A percentile compares a stretch with the other conserved stretches of the same genome.
Evolutionary conservation across 2,888 invertebrate genomes (phyloP).

Genomic region (Limulus polyphemus): DNA sequence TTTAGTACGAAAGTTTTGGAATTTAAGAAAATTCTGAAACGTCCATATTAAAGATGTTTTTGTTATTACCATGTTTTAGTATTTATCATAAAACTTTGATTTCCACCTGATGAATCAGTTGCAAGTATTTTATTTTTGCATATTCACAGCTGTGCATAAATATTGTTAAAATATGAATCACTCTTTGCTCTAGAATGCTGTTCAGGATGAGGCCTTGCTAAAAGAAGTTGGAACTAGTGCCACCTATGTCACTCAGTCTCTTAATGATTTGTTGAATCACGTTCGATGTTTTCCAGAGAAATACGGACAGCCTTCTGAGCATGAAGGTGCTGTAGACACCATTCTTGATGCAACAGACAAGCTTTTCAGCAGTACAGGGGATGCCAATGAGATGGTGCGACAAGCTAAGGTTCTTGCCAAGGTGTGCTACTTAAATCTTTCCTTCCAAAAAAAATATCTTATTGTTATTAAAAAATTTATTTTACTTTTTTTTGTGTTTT

Average conservation of each 20-base stretch:
- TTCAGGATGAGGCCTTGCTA: conserved; percentile 52
- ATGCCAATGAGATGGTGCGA: conserved; percentile 84
- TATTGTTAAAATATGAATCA: no score
- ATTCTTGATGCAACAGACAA: conserved; percentile 81
- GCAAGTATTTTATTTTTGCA: no score
- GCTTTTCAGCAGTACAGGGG: conserved; percentile 67
- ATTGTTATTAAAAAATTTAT: no score
- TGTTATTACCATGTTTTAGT: no score
- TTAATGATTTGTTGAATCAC: conserved; percentile 78
- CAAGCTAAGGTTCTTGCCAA: conserved; percentile 83
- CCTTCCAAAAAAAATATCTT: no score
- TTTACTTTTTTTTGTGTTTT: no score
- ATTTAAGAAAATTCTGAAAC: no score
- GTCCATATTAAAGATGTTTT: no score
- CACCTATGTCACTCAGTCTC: conserved; percentile 68
- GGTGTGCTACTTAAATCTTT: conserved; percentile 27
- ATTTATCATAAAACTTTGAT: no score
- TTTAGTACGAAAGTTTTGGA: no score
- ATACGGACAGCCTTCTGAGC: conserved; percentile 39
- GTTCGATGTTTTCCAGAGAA: conserved; percentile 41
- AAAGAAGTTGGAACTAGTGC: conserved; percentile 70
- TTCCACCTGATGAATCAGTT: no score
- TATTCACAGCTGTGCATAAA: no score
- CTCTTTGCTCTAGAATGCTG: conserved; percentile 41
- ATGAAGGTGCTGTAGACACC: conserved; percentile 74